A percentile compares a stretch with the other conserved stretches of the same genome.
Conservation (phyloP, 2,888 invertebrate species). For the Drosophila greeni region DNA sequence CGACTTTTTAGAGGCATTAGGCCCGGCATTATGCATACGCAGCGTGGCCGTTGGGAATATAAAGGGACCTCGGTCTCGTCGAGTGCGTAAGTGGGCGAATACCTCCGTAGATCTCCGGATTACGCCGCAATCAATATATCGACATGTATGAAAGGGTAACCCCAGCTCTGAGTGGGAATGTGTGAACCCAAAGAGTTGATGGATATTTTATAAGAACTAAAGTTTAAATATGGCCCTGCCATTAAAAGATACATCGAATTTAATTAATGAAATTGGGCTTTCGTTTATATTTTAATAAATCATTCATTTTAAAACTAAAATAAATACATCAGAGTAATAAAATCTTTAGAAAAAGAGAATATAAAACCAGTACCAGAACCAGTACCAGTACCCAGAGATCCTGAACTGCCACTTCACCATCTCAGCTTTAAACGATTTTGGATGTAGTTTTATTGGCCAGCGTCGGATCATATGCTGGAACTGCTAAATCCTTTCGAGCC, state of each 20-base stretch:
- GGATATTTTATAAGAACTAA: not conserved
- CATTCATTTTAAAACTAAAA: too few species aligned
- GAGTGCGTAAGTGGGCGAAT: conserved; percentile 9
- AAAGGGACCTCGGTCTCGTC: conserved; percentile 33
- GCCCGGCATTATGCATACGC: conserved; percentile 60
- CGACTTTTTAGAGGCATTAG: conserved; percentile 51
- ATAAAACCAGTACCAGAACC: too few species aligned
- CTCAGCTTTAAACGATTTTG: conserved; percentile 16
- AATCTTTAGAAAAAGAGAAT: not conserved
- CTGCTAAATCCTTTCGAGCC: conserved; percentile 22
- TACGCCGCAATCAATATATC: conserved; percentile 32
- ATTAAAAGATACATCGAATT: not conserved
- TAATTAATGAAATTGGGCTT: too few species aligned
- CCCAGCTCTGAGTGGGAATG: not conserved
- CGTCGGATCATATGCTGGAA: conserved; percentile 11
- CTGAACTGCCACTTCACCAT: not conserved
- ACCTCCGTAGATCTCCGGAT: conserved; percentile 23
- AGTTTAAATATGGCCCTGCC: too few species aligned
- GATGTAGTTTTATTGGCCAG: not conserved
- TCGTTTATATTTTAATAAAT: too few species aligned
- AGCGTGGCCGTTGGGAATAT: conserved; percentile 28
- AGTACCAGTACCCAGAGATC: not conserved
- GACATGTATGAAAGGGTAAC: conserved; percentile 18
- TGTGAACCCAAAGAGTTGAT: conserved; percentile 5
- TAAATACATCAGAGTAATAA: fast-evolving